These are phyloP conservation scores for Nesogale talazaci DNA, from an alignment of 2,113 vertebrate genomes.

Conservation along the genomic window DNA sequence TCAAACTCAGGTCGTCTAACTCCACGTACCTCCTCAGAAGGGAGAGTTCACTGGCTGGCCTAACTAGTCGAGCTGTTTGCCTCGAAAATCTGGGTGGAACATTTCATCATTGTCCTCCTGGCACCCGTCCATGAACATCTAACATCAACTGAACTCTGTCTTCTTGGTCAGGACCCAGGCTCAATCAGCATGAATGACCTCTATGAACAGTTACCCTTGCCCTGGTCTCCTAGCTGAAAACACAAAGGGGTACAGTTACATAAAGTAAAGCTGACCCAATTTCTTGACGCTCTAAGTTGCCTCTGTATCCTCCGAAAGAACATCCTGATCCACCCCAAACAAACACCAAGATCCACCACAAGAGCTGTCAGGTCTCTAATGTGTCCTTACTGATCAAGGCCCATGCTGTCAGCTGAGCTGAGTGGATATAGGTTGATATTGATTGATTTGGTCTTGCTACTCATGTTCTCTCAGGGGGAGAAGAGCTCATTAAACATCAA, in stretches of 20 bases:
- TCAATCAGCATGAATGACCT: not conserved
- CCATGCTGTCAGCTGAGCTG: not conserved
- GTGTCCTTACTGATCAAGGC: not conserved
- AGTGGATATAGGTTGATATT: not conserved
- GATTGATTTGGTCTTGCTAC: not conserved
- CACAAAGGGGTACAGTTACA: slow-evolving; percentile 51
- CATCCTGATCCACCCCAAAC: not conserved
- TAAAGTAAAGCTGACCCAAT: slow-evolving; percentile 44
- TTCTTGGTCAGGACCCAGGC: slow-evolving; percentile 55
- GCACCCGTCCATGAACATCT: slow-evolving; percentile 37
- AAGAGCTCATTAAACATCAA: not conserved
- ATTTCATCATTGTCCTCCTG: slow-evolving; percentile 53
- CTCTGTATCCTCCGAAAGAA: not conserved
- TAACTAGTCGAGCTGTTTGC: not conserved
- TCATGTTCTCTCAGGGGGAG: not conserved
- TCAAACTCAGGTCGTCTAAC: not conserved
- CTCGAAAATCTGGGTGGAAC: not conserved
- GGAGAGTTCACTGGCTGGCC: not conserved
- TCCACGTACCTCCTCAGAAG: not conserved
- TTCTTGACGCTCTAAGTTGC: slow-evolving; percentile 26
- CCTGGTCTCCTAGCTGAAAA: slow-evolving; percentile 50
- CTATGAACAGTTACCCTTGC: slow-evolving; percentile 49
- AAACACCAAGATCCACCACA: not conserved
- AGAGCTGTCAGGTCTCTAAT: not conserved
- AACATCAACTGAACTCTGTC: slow-evolving; percentile 77